Percentiles rank a stretch among this genome's conserved stretches.
These are phyloP conservation scores for Indicator indicator DNA, from an alignment of 2,113 vertebrate genomes.

Conservation along the genomic window DNA sequence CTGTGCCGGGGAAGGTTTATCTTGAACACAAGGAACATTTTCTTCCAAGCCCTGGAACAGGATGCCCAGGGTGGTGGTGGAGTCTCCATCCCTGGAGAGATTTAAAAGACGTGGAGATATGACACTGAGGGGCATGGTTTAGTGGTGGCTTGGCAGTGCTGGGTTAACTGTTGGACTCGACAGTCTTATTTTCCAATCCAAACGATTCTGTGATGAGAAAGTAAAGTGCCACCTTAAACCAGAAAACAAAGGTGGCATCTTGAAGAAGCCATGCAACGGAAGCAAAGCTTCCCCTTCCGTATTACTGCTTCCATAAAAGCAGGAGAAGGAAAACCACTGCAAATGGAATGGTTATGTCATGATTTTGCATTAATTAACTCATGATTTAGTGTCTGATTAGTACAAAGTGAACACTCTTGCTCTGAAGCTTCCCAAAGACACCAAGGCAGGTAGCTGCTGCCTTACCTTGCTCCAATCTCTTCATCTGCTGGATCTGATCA, in stretches of 20 bases:
- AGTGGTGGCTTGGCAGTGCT: background rate
- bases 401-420: background rate
- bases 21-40: background rate
- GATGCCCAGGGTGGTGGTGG: background rate
- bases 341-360: background rate
- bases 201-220: background rate
- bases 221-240: background rate
- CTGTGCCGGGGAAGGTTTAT: background rate
- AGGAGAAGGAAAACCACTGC: background rate
- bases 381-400: no score
- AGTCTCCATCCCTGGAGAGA: background rate
- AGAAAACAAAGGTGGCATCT: background rate
- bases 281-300: background rate
- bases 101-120: background rate
- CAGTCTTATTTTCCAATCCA: background rate
- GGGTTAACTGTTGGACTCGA: background rate
- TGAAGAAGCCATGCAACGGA: background rate
- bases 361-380: background rate
- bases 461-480: slow-evolving; percentile 90
- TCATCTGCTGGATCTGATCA: slow-evolving; percentile 96
- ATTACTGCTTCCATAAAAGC: background rate
- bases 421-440: background rate
- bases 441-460: background rate
- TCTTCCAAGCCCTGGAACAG: background rate
- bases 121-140: background rate